A percentile compares a stretch with the other conserved stretches of the same genome.
Evolutionary conservation across 1,140 invertebrate species (phyloP).

Genomic region (Eriocheir sinensis): DNA sequence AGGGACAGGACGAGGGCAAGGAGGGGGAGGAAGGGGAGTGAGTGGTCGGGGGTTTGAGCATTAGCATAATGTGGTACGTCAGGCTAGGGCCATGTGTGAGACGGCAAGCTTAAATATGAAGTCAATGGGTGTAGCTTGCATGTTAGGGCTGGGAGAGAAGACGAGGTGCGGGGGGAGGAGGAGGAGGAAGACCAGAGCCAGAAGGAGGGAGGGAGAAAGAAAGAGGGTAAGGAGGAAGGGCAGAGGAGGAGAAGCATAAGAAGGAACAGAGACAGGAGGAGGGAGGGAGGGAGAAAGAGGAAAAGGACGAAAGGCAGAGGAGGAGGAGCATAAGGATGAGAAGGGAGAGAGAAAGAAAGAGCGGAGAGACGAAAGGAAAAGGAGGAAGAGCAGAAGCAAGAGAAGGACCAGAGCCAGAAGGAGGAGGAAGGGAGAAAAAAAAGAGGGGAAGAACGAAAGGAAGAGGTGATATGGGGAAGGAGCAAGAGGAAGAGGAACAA

Average conservation of each 20-base stretch:
- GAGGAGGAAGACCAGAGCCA: not conserved
- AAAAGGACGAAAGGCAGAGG: too few species aligned
- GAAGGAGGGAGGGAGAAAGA: not conserved
- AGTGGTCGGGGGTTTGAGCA: not conserved
- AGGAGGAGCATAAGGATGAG: too few species aligned
- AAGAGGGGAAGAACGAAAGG: not conserved
- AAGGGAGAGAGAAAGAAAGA: too few species aligned
- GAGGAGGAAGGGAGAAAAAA: too few species aligned
- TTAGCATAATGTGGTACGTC: constrained; percentile 53
- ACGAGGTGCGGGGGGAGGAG: not conserved
- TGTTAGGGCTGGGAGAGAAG: not conserved
- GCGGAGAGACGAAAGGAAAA: too few species aligned
- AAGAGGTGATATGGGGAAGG: too few species aligned
- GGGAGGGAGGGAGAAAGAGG: too few species aligned
- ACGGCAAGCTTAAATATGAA: constrained; percentile 59
- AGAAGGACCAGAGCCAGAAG: too few species aligned
- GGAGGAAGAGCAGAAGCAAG: not conserved
- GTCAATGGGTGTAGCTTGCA: constrained; percentile 42
- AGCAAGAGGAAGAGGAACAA: not conserved
- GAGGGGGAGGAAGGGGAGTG: too few species aligned
- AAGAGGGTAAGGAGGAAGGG: not conserved
- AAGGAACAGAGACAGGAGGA: not conserved
- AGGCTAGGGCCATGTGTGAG: constrained; percentile 6
- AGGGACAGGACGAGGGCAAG: not conserved
- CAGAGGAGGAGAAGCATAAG: not conserved